Percentiles rank a stretch among this genome's conserved stretches.
Evolutionary conservation across 2,888 invertebrate species (phyloP).

Genomic region (Thymelicus lineola): DNA sequence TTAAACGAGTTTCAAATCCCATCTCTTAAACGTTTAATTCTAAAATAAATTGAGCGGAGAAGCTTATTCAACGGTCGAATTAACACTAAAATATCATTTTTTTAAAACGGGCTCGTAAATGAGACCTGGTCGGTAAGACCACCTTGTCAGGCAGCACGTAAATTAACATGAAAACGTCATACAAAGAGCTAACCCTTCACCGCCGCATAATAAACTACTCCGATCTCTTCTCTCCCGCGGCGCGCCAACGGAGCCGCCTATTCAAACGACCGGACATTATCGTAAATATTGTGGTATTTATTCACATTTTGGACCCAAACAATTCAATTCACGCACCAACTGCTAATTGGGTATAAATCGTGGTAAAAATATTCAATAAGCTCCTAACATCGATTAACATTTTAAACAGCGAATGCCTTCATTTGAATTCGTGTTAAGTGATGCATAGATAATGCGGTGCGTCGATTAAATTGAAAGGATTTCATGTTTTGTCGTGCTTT

Average conservation of each 20-base stretch:
- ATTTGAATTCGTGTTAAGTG: constrained; percentile 74
- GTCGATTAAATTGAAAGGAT: constrained; percentile 64
- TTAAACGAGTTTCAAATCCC: constrained; percentile 43
- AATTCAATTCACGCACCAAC: constrained; percentile 83
- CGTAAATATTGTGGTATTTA: constrained; percentile 85
- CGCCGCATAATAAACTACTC: constrained; percentile 71
- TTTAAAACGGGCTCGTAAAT: constrained; percentile 56
- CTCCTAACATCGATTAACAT: constrained; percentile 79
- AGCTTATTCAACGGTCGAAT: constrained; percentile 64
- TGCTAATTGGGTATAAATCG: constrained; percentile 83
- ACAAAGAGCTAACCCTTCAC: constrained; percentile 80
- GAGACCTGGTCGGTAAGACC: constrained; percentile 62
- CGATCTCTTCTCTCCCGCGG: constrained; percentile 66
- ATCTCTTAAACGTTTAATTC: constrained; percentile 53
- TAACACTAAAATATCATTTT: constrained; percentile 81
- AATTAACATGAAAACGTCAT: constrained; percentile 71
- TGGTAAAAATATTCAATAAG: constrained; percentile 81
- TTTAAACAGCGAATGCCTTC: constrained; percentile 72
- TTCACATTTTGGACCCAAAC: constrained; percentile 81
- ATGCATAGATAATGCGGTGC: constrained; percentile 68
- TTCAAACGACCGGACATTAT: constrained; percentile 78
- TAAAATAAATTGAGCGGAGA: constrained; percentile 61
- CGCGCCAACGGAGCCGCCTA: constrained; percentile 65
- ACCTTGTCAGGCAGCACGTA: constrained; percentile 72
- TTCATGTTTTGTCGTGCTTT: constrained; percentile 57